phyloP scores from a whole-genome alignment of 2,888 invertebrate genomes.

The Ophonus ardosiacus region DNA sequence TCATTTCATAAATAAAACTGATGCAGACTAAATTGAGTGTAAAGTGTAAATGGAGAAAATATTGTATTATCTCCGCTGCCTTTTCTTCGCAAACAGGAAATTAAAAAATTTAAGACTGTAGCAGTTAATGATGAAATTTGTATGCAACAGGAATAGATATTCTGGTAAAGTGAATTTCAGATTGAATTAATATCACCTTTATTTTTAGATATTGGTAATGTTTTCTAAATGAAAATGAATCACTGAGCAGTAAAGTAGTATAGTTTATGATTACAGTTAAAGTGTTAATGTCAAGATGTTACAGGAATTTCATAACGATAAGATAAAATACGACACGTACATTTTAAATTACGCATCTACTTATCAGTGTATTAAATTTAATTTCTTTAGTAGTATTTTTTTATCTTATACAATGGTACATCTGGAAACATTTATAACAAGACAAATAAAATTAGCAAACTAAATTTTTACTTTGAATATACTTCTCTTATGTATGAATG shows the following conservation, averaged over 20 bases:
- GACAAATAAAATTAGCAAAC: background rate
- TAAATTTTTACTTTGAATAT: background rate
- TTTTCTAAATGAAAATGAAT: background rate
- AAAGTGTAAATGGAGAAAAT: conserved; percentile 18
- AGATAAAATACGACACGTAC: background rate
- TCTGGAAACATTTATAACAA: background rate
- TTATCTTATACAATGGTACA: background rate
- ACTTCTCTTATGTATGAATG: no score
- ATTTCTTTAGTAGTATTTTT: background rate
- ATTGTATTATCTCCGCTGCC: background rate
- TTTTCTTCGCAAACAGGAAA: conserved; percentile 25
- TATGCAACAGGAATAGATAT: background rate
- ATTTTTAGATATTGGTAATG: conserved; percentile 2
- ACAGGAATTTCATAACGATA: background rate
- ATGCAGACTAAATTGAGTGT: background rate
- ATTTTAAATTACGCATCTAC: background rate
- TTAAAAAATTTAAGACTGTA: conserved; percentile 2
- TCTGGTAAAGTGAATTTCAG: background rate
- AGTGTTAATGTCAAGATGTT: background rate
- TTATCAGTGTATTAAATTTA: background rate
- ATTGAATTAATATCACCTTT: background rate
- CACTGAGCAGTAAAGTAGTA: background rate
- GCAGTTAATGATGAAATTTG: conserved; percentile 17
- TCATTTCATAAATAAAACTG: conserved; percentile 10
- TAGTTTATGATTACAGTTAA: background rate